Percentiles rank a stretch among this genome's conserved stretches.
phyloP scores from a whole-genome alignment of 1,140 invertebrate species.

The Chionoecetes opilio region DNA sequence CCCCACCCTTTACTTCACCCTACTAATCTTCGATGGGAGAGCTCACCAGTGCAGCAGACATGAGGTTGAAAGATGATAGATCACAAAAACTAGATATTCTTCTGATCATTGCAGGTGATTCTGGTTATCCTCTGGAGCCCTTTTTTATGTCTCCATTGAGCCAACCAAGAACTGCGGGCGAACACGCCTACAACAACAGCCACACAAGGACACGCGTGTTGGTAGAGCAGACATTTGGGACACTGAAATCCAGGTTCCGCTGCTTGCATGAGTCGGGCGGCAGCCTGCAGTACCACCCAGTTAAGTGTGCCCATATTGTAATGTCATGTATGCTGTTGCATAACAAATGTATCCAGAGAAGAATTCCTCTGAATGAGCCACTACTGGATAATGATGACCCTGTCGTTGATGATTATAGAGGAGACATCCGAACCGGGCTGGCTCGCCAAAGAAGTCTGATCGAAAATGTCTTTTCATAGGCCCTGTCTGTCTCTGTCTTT shows the following conservation, averaged over 20 bases:
- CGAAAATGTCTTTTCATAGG: background rate
- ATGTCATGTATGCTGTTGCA: constrained; percentile 48
- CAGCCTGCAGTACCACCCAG: constrained; percentile 39
- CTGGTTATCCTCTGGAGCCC: constrained; percentile 42
- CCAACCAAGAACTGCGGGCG: background rate
- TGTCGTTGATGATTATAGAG: background rate
- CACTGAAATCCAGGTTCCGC: constrained; percentile 43
- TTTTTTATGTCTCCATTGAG: constrained; percentile 39
- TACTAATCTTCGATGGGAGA: too few species aligned
- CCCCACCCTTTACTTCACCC: too few species aligned
- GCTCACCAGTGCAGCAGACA: too few species aligned
- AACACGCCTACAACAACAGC: constrained; percentile 32
- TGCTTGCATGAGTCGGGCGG: constrained; percentile 54
- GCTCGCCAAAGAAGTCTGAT: background rate
- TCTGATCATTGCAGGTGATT: constrained; percentile 18
- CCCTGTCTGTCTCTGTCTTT: background rate
- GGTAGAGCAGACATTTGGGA: constrained; percentile 17
- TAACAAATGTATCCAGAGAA: constrained; percentile 37
- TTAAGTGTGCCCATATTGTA: constrained; percentile 47
- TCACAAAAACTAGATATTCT: background rate
- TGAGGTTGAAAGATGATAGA: too few species aligned
- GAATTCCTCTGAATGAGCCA: background rate
- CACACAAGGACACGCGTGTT: constrained; percentile 27
- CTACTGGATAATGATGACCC: background rate
- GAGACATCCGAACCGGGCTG: background rate